These are phyloP conservation scores for Aphodius sticticus DNA, from an alignment of 2,888 invertebrate species.

Conservation along the genomic window DNA sequence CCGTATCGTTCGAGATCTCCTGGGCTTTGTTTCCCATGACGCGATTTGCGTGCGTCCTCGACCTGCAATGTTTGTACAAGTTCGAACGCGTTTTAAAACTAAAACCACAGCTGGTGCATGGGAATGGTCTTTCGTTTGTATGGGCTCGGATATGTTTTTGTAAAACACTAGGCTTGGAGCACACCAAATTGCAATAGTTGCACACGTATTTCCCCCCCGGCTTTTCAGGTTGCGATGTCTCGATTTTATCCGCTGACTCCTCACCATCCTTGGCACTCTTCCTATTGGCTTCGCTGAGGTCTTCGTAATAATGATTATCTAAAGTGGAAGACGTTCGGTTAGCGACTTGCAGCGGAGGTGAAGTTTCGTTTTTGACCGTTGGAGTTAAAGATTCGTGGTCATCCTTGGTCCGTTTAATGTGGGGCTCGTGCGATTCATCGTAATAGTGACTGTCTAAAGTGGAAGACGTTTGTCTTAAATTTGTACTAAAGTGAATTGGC, in stretches of 20 bases:
- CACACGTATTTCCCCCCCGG: slow-evolving; percentile 79
- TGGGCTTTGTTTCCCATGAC: slow-evolving; percentile 58
- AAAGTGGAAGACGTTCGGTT: slow-evolving; percentile 56
- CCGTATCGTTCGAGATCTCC: slow-evolving; percentile 43
- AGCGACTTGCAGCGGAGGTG: slow-evolving; percentile 39
- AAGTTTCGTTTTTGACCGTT: slow-evolving; percentile 6
- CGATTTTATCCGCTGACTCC: slow-evolving; percentile 27
- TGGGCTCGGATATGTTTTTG: slow-evolving; percentile 94
- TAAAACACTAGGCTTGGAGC: slow-evolving; percentile 92
- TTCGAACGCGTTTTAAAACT: slow-evolving; percentile 95
- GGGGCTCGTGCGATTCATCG: slow-evolving; percentile 26
- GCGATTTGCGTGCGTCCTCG: slow-evolving; percentile 58
- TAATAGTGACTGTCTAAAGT: slow-evolving; percentile 45
- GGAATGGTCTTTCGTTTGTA: slow-evolving; percentile 92
- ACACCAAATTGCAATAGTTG: slow-evolving; percentile 86
- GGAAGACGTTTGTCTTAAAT: slow-evolving; percentile 55
- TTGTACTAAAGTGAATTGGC: slow-evolving; percentile 58
- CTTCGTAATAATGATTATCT: slow-evolving; percentile 48
- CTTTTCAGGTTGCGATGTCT: slow-evolving; percentile 32
- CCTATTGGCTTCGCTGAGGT: slow-evolving; percentile 20
- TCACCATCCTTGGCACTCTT: slow-evolving; percentile 25
- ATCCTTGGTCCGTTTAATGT: slow-evolving; percentile 7
- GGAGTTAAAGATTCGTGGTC: slow-evolving; percentile 13
- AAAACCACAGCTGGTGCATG: slow-evolving; percentile 88
- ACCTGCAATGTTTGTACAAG: slow-evolving; percentile 86